Evolutionary conservation across 1,140 invertebrate species (phyloP).

Genomic region (Atopsyche davidsoni): DNA sequence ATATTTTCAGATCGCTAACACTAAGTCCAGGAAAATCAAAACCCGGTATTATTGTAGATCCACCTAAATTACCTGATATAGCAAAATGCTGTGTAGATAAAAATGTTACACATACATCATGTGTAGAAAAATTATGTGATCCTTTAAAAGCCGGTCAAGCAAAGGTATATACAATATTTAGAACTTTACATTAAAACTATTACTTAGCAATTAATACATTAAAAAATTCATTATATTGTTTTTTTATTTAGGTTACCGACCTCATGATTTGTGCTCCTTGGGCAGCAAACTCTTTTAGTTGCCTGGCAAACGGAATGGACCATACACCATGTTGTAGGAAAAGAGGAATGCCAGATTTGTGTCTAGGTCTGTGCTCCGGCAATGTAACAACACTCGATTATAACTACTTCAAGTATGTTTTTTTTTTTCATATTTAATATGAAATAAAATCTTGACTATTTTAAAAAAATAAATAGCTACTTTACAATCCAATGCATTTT

Average conservation of each 20-base stretch:
- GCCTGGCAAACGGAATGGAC: conserved; percentile 72
- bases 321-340: conserved; percentile 73
- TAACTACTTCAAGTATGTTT: conserved; percentile 70
- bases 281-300: conserved; percentile 71
- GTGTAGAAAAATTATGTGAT: conserved; percentile 73
- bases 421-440: conserved; percentile 2
- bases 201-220: not conserved
- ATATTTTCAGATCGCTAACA: conserved; percentile 18
- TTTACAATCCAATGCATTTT: too few relatives aligned
- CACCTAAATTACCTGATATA: conserved; percentile 63
- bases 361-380: conserved; percentile 69
- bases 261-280: conserved; percentile 83
- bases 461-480: too few relatives aligned
- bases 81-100: conserved; percentile 62
- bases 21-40: conserved; percentile 15
- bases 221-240: too few relatives aligned
- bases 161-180: conserved; percentile 6
- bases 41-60: conserved; percentile 44
- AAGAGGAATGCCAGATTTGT: conserved; percentile 64
- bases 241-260: conserved; percentile 50
- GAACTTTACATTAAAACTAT: not conserved
- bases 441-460: not conserved
- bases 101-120: conserved; percentile 66
- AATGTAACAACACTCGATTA: conserved; percentile 71
- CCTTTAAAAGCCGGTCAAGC: conserved; percentile 44